Conservation (phyloP, 2,113 vertebrate genomes). For the Isurus oxyrinchus region DNA sequence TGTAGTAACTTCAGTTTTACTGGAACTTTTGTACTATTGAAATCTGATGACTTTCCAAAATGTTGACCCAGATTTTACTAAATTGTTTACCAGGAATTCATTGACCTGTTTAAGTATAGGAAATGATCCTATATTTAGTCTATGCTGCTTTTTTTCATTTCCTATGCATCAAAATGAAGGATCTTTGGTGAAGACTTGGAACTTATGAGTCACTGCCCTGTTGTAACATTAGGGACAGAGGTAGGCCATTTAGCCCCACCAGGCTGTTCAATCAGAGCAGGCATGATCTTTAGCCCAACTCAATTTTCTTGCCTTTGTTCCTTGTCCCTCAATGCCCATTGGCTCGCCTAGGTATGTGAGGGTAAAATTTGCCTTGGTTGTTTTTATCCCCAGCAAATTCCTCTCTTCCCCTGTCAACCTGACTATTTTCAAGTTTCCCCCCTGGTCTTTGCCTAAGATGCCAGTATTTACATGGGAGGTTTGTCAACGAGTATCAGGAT, state of each 20-base stretch:
- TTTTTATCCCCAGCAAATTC: not conserved
- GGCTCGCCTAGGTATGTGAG: not conserved
- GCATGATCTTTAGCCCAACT: not conserved
- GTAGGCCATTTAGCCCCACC: not conserved
- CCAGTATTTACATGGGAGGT: not conserved
- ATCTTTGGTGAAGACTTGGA: not conserved
- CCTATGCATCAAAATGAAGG: not conserved
- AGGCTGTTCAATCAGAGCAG: not conserved
- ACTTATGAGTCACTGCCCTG: not conserved
- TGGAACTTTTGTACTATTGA: not conserved
- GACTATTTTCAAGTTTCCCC: not conserved
- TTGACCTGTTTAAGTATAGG: not conserved
- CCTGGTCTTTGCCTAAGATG: not conserved
- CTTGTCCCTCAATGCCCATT: not conserved
- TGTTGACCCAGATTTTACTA: not conserved
- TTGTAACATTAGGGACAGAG: not conserved
- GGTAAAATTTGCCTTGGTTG: not conserved
- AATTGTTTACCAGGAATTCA: not conserved
- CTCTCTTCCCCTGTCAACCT: not conserved
- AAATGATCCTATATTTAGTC: not conserved
- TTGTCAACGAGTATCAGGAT: not conserved
- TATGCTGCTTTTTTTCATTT: not conserved
- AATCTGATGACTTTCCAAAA: not conserved
- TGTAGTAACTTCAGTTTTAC: not conserved
- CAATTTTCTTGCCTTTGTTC: not conserved